Evolutionary conservation across 2,888 invertebrate genomes (phyloP).

Genomic region (Antitype chi): DNA sequence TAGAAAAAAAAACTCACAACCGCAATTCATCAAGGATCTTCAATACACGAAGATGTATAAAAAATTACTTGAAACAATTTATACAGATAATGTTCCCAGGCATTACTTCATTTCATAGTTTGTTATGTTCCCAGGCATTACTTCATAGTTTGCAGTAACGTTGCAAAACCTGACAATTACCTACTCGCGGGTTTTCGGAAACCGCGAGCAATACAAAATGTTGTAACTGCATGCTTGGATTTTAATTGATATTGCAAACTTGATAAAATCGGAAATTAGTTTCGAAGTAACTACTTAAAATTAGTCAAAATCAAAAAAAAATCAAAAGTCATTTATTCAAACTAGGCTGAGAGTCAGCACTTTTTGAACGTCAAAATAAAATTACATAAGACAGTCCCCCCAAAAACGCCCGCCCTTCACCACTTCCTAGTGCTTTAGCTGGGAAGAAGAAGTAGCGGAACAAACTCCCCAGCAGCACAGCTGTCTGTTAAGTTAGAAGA

Average conservation of each 20-base stretch:
- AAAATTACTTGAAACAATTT: conserved; percentile 13
- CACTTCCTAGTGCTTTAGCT: too few relatives aligned
- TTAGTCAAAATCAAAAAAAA: too few relatives aligned
- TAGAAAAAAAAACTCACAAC: conserved; percentile 28
- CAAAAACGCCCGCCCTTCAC: too few relatives aligned
- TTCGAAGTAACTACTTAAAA: neutral
- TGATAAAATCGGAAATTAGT: conserved; percentile 43
- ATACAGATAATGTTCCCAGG: conserved; percentile 41
- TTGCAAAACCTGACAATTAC: conserved; percentile 52
- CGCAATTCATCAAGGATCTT: conserved; percentile 53
- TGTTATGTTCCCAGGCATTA: conserved; percentile 46
- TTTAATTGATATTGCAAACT: conserved; percentile 50
- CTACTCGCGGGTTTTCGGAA: conserved; percentile 48
- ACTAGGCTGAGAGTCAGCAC: too few relatives aligned
- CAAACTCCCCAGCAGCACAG: too few relatives aligned
- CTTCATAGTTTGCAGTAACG: conserved; percentile 18
- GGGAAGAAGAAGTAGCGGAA: too few relatives aligned
- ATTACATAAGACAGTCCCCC: too few relatives aligned
- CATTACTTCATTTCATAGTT: conserved; percentile 33
- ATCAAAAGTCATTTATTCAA: too few relatives aligned
- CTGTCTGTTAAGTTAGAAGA: too few relatives aligned
- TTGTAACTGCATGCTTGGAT: conserved; percentile 40
- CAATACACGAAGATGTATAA: conserved; percentile 42
- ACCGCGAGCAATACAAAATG: conserved; percentile 25
- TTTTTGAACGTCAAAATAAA: too few relatives aligned